A percentile compares a stretch with the other conserved stretches of the same genome.
Evolutionary conservation across 2,797 vertebrate genomes (phyloP).

Genomic region (Serranus cabrilla): DNA sequence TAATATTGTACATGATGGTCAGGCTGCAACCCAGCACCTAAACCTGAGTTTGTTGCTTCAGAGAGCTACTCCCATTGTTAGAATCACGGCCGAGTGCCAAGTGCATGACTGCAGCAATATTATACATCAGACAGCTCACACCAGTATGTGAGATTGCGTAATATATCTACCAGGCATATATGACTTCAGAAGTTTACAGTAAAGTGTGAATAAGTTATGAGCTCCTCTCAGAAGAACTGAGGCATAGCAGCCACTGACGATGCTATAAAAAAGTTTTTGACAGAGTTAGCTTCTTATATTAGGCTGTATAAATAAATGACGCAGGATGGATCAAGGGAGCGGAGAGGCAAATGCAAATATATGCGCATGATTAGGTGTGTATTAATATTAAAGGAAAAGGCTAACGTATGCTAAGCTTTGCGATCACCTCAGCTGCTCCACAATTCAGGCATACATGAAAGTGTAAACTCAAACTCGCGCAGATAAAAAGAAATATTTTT

Average conservation of each 20-base stretch:
- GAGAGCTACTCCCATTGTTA: conserved; percentile 4
- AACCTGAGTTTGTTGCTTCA: neutral
- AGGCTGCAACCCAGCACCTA: neutral
- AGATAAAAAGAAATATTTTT: conserved; percentile 41
- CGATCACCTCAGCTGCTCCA: conserved; percentile 30
- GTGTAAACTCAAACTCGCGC: conserved; percentile 31
- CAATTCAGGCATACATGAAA: conserved; percentile 44
- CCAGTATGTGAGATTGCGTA: conserved; percentile 27
- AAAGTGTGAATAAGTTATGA: conserved; percentile 46
- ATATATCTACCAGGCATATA: conserved; percentile 27
- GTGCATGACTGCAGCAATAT: conserved; percentile 13
- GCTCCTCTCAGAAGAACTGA: conserved; percentile 24
- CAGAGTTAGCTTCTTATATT: conserved; percentile 11
- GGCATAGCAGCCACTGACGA: conserved; percentile 5
- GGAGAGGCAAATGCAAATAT: conserved; percentile 30
- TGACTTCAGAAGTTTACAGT: conserved; percentile 31
- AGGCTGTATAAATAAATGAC: conserved; percentile 36
- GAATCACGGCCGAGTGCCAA: neutral
- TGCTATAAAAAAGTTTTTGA: conserved; percentile 9
- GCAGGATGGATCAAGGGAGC: conserved; percentile 10
- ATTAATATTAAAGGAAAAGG: conserved; percentile 45
- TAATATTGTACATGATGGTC: neutral
- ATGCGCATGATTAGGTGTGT: conserved; percentile 10
- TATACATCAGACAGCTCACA: conserved; percentile 17
- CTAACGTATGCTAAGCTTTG: conserved; percentile 24